Evolutionary conservation across 2,113 vertebrate species (phyloP), one percentile per base, ranked within the genome.

Genomic region (Catagonus wagneri): DNA sequence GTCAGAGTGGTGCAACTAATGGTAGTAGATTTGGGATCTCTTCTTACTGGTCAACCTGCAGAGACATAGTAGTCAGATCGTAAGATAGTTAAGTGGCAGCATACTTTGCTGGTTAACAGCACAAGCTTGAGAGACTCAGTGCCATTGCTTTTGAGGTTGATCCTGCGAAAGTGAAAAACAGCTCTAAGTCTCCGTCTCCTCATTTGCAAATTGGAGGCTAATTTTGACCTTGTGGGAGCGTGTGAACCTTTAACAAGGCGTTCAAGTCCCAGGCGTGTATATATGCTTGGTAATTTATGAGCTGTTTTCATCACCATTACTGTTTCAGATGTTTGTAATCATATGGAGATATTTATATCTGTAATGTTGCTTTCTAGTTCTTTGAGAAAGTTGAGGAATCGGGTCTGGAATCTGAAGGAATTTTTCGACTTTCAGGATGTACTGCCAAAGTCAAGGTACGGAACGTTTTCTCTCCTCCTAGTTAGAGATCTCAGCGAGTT

Each of bases 381-480:
- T 98, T 99, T 97, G 98, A 98, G 94, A 99, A 99, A 91, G 99
- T 99, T 94, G 99, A 99, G 84, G 99, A 99, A 97, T 99, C 98
- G 0, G 99, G 99, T 16, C 98, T 99, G 95, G 99, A 99, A 97
- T 99, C 99, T 0, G 99, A 99, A 98, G 99, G 99, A 96, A 99
- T 99, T 97, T 99, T 99, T 17, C 98, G 99, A 60, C 99, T 99
- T 27, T 99, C 99, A 15, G 99, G 99, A 97, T 99, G 99, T 80
- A 99, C 99, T 15, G 99, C 99, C 78, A 98, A 99, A 98, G 99
- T 99, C 68, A 99, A 99, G 99, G 99, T 99, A 99, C 39, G 44
- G 2, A 0, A 0, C 1, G 5, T 0, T 93, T 92, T 76, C 39
- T 93, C 1, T 87, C 94, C 88, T 92, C 85, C 39, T 83, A 1